Percentiles rank a stretch among this genome's conserved stretches.
phyloP scores from a whole-genome alignment of 2,888 invertebrate genomes.

The Cordilura impudica region DNA sequence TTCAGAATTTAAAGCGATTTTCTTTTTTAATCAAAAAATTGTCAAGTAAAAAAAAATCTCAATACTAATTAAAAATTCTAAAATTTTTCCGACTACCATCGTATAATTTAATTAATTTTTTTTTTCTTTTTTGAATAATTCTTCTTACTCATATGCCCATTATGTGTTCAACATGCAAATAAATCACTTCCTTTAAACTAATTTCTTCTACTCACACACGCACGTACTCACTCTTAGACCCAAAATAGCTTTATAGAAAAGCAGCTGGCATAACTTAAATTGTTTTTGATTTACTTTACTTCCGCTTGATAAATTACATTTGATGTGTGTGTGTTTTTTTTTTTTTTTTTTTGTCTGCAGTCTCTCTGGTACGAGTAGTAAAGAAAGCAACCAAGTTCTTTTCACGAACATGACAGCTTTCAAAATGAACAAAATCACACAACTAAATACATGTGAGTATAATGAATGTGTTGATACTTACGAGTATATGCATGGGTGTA shows the following conservation, averaged over 20 bases:
- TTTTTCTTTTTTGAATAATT: not conserved
- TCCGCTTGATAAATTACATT: conserved; percentile 62
- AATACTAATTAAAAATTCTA: not conserved
- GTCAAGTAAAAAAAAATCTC: no score
- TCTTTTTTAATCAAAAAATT: no score
- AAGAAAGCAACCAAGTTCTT: conserved; percentile 11
- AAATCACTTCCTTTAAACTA: conserved; percentile 36
- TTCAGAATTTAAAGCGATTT: no score
- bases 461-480: no score
- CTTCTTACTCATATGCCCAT: not conserved
- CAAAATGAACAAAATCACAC: conserved; percentile 16
- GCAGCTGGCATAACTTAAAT: conserved; percentile 60
- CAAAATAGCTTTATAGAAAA: not conserved
- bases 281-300: conserved; percentile 62
- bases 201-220: not conserved
- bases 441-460: not conserved
- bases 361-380: not conserved
- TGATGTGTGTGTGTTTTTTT: conserved; percentile 29
- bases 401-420: conserved; percentile 49
- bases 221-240: not conserved
- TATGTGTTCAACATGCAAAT: conserved; percentile 32
- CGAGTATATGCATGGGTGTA: conserved; percentile 4
- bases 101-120: not conserved
- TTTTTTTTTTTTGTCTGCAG: not conserved
- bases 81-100: not conserved